Conservation (phyloP, 1,140 invertebrate genomes). For the Papilio glaucus region DNA sequence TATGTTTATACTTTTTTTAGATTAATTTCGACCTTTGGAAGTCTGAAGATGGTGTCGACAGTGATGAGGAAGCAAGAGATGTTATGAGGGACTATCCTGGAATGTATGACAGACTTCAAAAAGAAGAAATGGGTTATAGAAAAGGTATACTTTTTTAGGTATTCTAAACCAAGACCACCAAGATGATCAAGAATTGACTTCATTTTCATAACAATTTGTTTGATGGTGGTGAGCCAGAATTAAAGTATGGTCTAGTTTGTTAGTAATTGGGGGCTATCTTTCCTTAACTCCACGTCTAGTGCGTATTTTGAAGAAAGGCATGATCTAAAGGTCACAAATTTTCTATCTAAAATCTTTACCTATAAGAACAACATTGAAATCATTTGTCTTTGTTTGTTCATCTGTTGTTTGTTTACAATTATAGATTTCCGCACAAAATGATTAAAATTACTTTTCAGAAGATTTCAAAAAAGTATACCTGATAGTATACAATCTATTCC, state of each 20-base stretch:
- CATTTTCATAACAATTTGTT: no score
- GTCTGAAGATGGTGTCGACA: constrained; percentile 87
- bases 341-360: no score
- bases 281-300: no score
- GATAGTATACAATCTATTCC: constrained; percentile 95
- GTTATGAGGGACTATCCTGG: constrained; percentile 90
- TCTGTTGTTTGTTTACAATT: background rate
- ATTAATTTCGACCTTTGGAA: constrained; percentile 94
- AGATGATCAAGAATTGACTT: no score
- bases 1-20: constrained; percentile 64
- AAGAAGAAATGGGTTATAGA: constrained; percentile 91
- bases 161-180: no score
- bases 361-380: no score
- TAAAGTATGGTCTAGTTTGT: no score
- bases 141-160: constrained; percentile 84
- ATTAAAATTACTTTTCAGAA: constrained; percentile 83
- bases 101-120: constrained; percentile 89
- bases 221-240: no score
- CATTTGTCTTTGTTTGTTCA: no score
- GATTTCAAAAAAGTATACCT: constrained; percentile 93
- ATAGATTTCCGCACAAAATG: constrained; percentile 32
- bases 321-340: no score
- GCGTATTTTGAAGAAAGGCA: no score
- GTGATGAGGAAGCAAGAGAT: constrained; percentile 87
- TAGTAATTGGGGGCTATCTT: no score